Evolutionary conservation across 2,797 vertebrate species (phyloP).

Genomic region (Sebastiscus tertius): DNA sequence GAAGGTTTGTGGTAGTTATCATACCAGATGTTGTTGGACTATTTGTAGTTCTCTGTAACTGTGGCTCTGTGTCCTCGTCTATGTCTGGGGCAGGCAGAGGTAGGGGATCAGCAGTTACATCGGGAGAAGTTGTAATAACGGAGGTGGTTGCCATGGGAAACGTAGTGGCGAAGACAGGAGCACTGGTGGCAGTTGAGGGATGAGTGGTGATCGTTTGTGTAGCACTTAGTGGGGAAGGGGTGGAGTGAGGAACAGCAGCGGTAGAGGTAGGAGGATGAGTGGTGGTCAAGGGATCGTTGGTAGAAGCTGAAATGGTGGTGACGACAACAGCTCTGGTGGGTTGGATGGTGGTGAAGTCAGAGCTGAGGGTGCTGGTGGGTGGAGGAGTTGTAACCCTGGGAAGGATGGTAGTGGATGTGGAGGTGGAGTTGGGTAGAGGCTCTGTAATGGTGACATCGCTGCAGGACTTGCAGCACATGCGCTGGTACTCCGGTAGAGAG

Average conservation of each 20-base stretch:
- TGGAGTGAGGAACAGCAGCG: conserved; percentile 25
- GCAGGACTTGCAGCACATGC: conserved; percentile 95
- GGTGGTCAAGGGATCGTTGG: conserved; percentile 13
- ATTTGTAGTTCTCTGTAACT: conserved; percentile 21
- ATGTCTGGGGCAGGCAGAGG: conserved; percentile 41
- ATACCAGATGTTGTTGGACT: conserved; percentile 23
- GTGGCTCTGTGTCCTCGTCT: conserved; percentile 10
- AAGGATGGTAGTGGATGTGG: conserved; percentile 24
- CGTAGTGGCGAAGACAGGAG: background rate
- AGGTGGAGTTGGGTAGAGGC: conserved; percentile 5
- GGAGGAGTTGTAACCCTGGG: conserved; percentile 22
- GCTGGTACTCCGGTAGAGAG: conserved; percentile 88
- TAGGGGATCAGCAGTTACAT: conserved; percentile 16
- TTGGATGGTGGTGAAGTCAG: conserved; percentile 33
- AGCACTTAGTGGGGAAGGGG: conserved; percentile 26
- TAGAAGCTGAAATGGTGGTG: conserved; percentile 28
- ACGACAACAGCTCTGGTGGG: background rate
- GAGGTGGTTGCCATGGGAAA: conserved; percentile 18
- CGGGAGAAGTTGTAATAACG: conserved; percentile 21
- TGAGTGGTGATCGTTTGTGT: conserved; percentile 64
- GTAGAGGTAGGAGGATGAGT: conserved; percentile 18
- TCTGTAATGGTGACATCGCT: conserved; percentile 70
- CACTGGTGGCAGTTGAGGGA: conserved; percentile 9
- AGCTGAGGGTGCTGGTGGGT: conserved; percentile 13
- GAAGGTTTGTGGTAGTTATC: background rate